Base-by-base conservation (phyloP, 2,797 vertebrate species). In the Melanotaenia boesemani region DNA sequence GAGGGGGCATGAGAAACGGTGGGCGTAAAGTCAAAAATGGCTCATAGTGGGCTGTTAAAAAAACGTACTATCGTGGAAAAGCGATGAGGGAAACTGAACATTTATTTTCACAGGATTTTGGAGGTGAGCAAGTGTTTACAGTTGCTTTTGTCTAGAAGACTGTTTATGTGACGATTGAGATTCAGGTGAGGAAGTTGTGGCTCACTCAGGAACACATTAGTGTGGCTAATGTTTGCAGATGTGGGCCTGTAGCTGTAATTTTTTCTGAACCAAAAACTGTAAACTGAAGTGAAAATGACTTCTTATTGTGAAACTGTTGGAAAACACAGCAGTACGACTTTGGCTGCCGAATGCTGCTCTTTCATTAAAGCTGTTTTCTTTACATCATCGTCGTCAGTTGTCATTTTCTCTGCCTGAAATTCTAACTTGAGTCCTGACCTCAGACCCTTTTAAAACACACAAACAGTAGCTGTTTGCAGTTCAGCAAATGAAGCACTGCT, bases 401-500 rank as follows among this genome's bases (percentile, higher is more conserved):
- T 77, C 46, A 57, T 65, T 66, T 72, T 79, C 12, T 60, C 37
- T 0, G 9, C 64, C 16, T 77, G 63, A 26, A 54, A 67, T 63
- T 66, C 56, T 20, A 30, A 20, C 48, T 67, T 20, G 30, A 71
- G 9, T 52, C 74, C 41, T 56, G 37, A 32, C 61, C 79, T 70
- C 54, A 41, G 61, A 67, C 52, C 48, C 39, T 72, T 72, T 65
- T 37, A 39, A 73, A 79, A 77, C 69, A 62, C 77, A 79, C 77
- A 83, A 76, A 69, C 70, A 54, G 5, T 16, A 41, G 67, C 72
- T 82, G 85, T 89, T 89, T 84, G 57, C 69, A 28, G 63, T 52
- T 62, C 28, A 70, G 63, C 76, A 71, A n/a, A n/a, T n/a, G n/a
- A n/a, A n/a, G n/a, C n/a, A n/a, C 34, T 0, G 30, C 65, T 72